These are phyloP conservation scores for Cherax destructor DNA, from an alignment of 1,140 invertebrate genomes.

Conservation along the genomic window DNA sequence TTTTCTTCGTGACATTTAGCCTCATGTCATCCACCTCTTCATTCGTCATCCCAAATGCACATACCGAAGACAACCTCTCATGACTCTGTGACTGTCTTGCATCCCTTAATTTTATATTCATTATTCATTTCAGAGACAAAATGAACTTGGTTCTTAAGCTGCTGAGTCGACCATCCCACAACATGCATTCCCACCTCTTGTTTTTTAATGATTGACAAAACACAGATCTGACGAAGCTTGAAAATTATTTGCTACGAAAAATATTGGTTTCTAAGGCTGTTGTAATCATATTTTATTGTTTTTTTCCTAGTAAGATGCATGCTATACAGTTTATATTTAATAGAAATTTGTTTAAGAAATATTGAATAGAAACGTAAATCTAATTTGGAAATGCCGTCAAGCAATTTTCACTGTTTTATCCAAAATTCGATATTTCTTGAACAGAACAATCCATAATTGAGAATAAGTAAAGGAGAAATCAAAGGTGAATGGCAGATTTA, in stretches of 20 bases:
- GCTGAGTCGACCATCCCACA: background rate
- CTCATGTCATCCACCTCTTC: background rate
- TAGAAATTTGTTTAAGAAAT: background rate
- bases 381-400: background rate
- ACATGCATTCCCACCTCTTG: background rate
- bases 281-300: background rate
- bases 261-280: background rate
- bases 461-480: background rate
- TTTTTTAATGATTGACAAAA: background rate
- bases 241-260: background rate
- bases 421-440: conserved; percentile 1
- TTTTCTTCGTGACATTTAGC: background rate
- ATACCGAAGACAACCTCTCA: background rate
- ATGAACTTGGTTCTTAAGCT: background rate
- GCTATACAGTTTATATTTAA: background rate
- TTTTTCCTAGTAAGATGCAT: background rate
- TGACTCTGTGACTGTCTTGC: background rate
- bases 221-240: background rate
- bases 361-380: background rate
- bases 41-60: background rate
- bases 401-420: background rate
- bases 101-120: background rate
- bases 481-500: background rate
- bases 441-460: background rate
- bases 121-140: background rate